Conservation (phyloP, 2,113 vertebrate species). For the Nansenia antarctica region DNA sequence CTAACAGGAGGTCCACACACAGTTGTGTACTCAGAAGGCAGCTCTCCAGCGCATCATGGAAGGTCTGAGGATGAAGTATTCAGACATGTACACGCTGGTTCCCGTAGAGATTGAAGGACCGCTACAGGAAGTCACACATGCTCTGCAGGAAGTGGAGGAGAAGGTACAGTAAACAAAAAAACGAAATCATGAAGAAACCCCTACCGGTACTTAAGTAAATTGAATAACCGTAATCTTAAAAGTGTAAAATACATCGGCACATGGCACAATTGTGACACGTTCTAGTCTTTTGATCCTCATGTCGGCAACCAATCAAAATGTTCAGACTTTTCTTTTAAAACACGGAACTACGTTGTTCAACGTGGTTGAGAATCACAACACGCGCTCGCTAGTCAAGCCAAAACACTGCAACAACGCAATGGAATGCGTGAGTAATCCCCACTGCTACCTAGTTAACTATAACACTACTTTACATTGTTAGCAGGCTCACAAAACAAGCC, state of each 20-base stretch:
- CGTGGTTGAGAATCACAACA: too few relatives aligned
- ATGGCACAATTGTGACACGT: too few relatives aligned
- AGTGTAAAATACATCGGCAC: neutral
- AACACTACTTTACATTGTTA: too few relatives aligned
- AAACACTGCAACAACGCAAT: too few relatives aligned
- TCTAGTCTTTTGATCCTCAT: too few relatives aligned
- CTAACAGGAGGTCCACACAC: conserved; percentile 78
- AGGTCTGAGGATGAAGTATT: conserved; percentile 80
- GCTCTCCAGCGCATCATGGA: conserved; percentile 80
- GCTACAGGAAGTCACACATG: conserved; percentile 78
- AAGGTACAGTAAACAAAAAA: conserved; percentile 77
- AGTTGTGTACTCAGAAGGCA: conserved; percentile 78
- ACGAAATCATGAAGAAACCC: neutral
- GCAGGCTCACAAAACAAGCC: too few relatives aligned
- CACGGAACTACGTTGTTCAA: too few relatives aligned
- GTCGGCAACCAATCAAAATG: too few relatives aligned
- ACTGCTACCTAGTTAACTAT: too few relatives aligned
- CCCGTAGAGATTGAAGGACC: conserved; percentile 79
- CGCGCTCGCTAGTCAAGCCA: too few relatives aligned
- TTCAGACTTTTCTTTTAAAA: too few relatives aligned
- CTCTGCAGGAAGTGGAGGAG: conserved; percentile 77
- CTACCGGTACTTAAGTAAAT: neutral
- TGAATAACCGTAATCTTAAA: neutral
- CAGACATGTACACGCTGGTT: conserved; percentile 75
- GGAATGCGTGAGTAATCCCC: too few relatives aligned